Evolutionary conservation across 2,113 vertebrate genomes (phyloP).

Genomic region (Saguinus imperator): DNA sequence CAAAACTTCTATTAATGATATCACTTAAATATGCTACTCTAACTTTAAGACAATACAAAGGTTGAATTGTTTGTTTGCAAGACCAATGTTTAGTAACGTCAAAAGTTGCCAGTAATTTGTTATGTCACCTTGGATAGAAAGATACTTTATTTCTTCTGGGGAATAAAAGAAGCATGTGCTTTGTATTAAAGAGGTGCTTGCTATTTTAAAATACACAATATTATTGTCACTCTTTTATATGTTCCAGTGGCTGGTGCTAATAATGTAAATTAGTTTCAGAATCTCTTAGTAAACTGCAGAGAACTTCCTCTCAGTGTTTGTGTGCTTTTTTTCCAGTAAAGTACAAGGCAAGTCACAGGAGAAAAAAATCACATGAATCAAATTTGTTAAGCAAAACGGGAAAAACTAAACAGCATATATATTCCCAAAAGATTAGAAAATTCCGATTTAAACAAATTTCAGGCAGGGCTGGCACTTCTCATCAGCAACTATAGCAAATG

Average conservation of each 20-base stretch:
- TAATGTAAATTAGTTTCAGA: background rate
- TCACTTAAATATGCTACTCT: slow-evolving; percentile 24
- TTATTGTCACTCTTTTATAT: too few species aligned
- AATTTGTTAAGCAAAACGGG: background rate
- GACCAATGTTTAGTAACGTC: background rate
- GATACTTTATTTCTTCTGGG: background rate
- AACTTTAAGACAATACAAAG: background rate
- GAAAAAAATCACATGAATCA: slow-evolving; percentile 12
- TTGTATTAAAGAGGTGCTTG: background rate
- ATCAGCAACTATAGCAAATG: background rate
- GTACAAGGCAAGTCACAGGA: background rate
- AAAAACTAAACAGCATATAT: background rate
- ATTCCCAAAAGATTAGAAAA: background rate
- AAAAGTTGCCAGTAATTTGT: background rate
- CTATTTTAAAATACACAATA: background rate
- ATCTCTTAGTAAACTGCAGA: background rate
- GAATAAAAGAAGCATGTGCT: background rate
- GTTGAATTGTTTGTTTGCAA: background rate
- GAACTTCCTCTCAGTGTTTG: background rate
- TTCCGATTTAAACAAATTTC: slow-evolving; percentile 39
- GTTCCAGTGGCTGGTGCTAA: background rate
- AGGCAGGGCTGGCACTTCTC: background rate
- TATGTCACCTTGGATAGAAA: background rate
- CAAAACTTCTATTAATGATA: slow-evolving; percentile 55
- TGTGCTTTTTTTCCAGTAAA: background rate